Evolutionary conservation across 35 echinoderm and acorn worm species (phyloP).

Genomic region (Acanthaster planci): DNA sequence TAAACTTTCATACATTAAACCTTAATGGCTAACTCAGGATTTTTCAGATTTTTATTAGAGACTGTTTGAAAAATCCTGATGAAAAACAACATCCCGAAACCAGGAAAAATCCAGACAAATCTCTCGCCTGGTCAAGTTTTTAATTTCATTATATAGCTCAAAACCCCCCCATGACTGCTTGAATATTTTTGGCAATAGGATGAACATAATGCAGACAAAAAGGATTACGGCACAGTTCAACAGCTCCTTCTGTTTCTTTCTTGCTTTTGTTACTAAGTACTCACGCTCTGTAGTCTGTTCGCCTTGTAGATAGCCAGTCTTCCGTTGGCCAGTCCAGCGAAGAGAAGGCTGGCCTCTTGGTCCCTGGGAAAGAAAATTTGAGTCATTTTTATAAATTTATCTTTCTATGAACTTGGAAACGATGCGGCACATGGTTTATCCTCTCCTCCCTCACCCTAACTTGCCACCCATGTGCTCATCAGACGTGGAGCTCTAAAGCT

Average conservation of each 20-base stretch:
- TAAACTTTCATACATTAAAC: no score
- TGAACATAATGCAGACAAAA: not conserved
- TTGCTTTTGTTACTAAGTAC: not conserved
- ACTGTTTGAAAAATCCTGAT: no score
- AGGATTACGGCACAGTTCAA: not conserved
- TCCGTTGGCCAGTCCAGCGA: constrained; percentile 89
- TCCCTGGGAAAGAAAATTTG: constrained; percentile 13
- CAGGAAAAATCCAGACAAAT: no score
- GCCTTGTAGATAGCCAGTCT: constrained; percentile 62
- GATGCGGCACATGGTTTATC: not conserved
- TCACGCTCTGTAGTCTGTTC: constrained; percentile 57
- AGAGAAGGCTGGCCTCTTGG: constrained; percentile 54
- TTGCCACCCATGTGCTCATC: no score
- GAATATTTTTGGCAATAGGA: not conserved
- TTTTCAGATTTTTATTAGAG: no score
- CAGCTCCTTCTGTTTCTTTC: not conserved
- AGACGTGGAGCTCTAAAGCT: no score
- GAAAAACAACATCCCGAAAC: no score
- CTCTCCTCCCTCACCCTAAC: no score
- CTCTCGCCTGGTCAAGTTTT: no score
- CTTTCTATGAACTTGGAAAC: not conserved
- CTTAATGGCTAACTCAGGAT: no score
- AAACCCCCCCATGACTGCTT: no score
- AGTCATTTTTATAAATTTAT: not conserved
- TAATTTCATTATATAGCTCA: no score